phyloP scores from a whole-genome alignment of 2,797 vertebrate genomes.

The Danio albolineatus region DNA sequence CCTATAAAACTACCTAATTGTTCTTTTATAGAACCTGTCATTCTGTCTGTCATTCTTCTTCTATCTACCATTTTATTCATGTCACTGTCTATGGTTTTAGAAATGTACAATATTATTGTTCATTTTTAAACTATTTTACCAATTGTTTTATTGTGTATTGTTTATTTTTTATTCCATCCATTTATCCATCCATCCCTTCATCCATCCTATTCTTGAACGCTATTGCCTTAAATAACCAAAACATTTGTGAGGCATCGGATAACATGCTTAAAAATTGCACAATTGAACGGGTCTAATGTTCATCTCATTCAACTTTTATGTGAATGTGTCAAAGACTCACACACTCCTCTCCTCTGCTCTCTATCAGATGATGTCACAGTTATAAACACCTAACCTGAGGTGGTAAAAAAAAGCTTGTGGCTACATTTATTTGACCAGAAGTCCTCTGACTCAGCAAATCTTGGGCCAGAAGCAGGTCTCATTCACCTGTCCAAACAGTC shows the following conservation, averaged over 20 bases:
- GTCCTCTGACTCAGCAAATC: constrained; percentile 39
- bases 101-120: too few species aligned
- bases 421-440: constrained; percentile 41
- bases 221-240: neutral
- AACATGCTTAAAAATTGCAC: too few species aligned
- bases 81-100: too few species aligned
- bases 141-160: too few species aligned
- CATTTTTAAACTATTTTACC: too few species aligned
- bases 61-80: too few species aligned
- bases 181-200: too few species aligned
- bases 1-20: too few species aligned
- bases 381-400: constrained; percentile 16
- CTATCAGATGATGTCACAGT: constrained; percentile 26
- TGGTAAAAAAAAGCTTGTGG: constrained; percentile 12
- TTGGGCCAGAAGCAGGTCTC: constrained; percentile 13
- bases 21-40: too few species aligned
- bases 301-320: neutral
- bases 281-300: neutral
- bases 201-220: neutral
- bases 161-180: too few species aligned
- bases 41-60: too few species aligned
- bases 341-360: neutral
- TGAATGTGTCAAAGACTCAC: constrained; percentile 19
- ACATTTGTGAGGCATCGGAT: constrained; percentile 9
- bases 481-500: constrained; percentile 56